Evolutionary conservation across 2,888 invertebrate genomes (phyloP).

Genomic region (Papilio elwesi): DNA sequence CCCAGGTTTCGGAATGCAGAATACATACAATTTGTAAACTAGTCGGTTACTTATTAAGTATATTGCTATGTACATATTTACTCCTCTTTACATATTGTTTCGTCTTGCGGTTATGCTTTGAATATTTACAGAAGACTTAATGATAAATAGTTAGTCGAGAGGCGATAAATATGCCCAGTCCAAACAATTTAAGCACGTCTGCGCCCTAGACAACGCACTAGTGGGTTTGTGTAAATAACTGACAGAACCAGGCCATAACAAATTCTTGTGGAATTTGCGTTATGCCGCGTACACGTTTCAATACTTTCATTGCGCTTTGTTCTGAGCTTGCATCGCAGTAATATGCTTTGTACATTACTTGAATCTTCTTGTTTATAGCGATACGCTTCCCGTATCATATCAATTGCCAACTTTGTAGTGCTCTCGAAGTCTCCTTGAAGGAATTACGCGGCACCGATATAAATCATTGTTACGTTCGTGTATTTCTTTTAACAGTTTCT

Average conservation of each 20-base stretch:
- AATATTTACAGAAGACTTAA: neutral
- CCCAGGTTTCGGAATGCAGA: neutral
- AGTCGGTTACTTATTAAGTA: neutral
- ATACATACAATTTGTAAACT: neutral
- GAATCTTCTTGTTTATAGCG: constrained; percentile 30
- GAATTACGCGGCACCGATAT: constrained; percentile 21
- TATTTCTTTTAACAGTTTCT: constrained; percentile 7
- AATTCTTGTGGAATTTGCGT: constrained; percentile 28
- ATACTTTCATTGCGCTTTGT: constrained; percentile 24
- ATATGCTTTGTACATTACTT: constrained; percentile 25
- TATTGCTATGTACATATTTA: neutral
- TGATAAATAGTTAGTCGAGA: constrained; percentile 3
- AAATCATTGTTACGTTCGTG: constrained; percentile 13
- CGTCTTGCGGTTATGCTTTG: neutral
- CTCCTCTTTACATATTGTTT: neutral
- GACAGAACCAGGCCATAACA: constrained; percentile 29
- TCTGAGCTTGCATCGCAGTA: constrained; percentile 30
- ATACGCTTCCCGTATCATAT: constrained; percentile 34
- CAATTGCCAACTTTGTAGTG: constrained; percentile 34
- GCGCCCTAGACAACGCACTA: constrained; percentile 3
- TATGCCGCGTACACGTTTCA: constrained; percentile 15
- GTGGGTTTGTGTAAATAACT: constrained; percentile 19
- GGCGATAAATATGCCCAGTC: neutral
- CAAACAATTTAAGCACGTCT: neutral
- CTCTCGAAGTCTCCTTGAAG: constrained; percentile 9